Evolutionary conservation across 2,797 vertebrate genomes (phyloP).

Genomic region (Morus bassanus): DNA sequence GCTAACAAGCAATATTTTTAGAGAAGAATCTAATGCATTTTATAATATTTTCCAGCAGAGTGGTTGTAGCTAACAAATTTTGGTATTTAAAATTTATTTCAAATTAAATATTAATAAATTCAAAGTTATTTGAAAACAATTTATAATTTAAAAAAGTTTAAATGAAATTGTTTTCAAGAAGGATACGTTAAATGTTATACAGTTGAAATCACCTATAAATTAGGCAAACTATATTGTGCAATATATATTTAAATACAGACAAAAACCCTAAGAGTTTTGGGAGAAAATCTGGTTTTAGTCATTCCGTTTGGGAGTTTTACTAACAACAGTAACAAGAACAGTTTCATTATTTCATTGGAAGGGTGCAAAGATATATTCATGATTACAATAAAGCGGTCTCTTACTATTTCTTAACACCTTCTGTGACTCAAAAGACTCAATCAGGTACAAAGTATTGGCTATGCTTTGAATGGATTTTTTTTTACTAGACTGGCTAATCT

Average conservation of each 20-base stretch:
- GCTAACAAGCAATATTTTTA: not conserved
- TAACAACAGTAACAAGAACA: not conserved
- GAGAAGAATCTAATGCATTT: not conserved
- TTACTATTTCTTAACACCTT: not conserved
- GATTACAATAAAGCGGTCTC: fast-evolving
- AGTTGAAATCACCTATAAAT: not conserved
- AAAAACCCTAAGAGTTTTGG: not conserved
- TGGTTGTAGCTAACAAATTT: not conserved
- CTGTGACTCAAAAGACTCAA: not conserved
- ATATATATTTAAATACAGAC: not conserved
- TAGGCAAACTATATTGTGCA: not conserved
- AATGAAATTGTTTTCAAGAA: not conserved
- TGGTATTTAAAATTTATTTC: not conserved
- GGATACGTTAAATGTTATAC: not conserved
- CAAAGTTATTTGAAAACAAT: not conserved
- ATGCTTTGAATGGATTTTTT: not conserved
- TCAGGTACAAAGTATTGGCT: not conserved
- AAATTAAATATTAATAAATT: not conserved
- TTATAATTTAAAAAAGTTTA: not conserved
- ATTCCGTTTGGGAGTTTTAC: not conserved
- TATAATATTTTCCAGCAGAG: not conserved
- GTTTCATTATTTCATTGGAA: not conserved
- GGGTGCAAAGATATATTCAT: not conserved
- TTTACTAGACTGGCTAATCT: not conserved
- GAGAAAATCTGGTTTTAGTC: not conserved